Evolutionary conservation across 2,888 invertebrate genomes (phyloP).

Genomic region (Megalurothrips usitatus): DNA sequence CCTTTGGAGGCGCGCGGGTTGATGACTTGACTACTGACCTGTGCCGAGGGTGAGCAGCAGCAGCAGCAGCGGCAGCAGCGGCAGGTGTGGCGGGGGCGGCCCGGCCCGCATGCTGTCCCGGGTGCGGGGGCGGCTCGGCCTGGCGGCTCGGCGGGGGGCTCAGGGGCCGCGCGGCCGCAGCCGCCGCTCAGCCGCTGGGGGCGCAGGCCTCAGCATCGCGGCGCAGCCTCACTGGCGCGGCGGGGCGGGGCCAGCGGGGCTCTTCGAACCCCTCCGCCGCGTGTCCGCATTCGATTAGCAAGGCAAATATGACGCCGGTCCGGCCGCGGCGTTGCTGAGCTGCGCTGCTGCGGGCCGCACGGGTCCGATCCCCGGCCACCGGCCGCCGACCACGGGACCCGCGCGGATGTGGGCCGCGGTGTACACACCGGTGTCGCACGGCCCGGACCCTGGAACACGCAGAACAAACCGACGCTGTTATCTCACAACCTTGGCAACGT

Average conservation of each 20-base stretch:
- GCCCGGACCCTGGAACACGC: neutral
- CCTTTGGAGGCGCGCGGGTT: too few relatives aligned
- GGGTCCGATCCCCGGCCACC: too few relatives aligned
- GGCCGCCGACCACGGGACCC: too few relatives aligned
- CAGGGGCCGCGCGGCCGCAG: neutral
- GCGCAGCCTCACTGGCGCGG: neutral
- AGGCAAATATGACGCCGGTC: neutral
- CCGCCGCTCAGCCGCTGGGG: neutral
- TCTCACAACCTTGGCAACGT: too few relatives aligned
- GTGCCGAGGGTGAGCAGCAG: conserved; percentile 12
- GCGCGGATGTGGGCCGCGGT: too few relatives aligned
- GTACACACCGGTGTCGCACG: neutral
- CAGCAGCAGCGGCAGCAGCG: conserved; percentile 14
- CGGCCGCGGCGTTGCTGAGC: neutral
- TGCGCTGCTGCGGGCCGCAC: neutral
- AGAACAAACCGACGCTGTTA: neutral
- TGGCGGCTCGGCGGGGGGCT: neutral
- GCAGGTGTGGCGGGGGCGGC: neutral
- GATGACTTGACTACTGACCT: neutral
- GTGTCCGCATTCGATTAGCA: conserved; percentile 12
- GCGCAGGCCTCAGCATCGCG: neutral
- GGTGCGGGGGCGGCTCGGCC: neutral
- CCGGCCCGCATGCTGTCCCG: neutral
- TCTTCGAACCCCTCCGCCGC: neutral
- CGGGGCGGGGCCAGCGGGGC: neutral